Base-by-base conservation (phyloP, 2,888 invertebrate genomes). In the Erpobdella octoculata region DNA sequence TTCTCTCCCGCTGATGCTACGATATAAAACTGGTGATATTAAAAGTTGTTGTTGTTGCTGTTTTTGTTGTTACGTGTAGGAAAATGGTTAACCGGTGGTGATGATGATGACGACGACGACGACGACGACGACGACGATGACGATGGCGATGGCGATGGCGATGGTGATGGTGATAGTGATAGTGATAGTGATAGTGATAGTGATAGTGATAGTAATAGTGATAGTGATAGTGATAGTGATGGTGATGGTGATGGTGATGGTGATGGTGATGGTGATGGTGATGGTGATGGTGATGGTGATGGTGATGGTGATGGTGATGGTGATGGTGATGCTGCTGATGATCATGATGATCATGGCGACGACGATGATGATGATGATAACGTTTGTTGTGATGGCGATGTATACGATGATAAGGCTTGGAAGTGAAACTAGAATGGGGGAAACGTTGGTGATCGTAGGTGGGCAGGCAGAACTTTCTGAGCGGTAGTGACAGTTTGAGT, bases 341-440 rank as follows among this genome's bases (percentile, higher is more conserved):
- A 33, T n/a, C 46, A 46, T 41, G 68, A 68, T 68, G 67, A 41
- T 67, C 41, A 41, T 67, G 67, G 8, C 46, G 68, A 68, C 28
- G 68, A 68, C 48, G 68, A 68, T 4, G 68, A 68, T 48, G 68
- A 68, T 38, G 68, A 25, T 68, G 68, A 48, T 48, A 48, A 48
- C 48, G 68, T 5, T 48, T 2, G 48, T 68, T 41, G 48, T 31
- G 53, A 53, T 53, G 33, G 46, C 28, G 65, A 65, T 37, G 65
- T 37, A n/a, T 18, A 65, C 21, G 65, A 65, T 37, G 65, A 65
- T 65, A 38, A 65, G 35, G 8, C 25, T 25, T 8, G 41, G 18
- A 41, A 18, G 53, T 25, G 21, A n/a, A 1, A 53, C 21, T 25
- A 5, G 8, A 53, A 53, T 25, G 53, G 53, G 9, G 53, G 53